A percentile compares a stretch with the other conserved stretches of the same genome.
phyloP scores from a whole-genome alignment of 2,797 vertebrate genomes.

The Malurus splendens region DNA sequence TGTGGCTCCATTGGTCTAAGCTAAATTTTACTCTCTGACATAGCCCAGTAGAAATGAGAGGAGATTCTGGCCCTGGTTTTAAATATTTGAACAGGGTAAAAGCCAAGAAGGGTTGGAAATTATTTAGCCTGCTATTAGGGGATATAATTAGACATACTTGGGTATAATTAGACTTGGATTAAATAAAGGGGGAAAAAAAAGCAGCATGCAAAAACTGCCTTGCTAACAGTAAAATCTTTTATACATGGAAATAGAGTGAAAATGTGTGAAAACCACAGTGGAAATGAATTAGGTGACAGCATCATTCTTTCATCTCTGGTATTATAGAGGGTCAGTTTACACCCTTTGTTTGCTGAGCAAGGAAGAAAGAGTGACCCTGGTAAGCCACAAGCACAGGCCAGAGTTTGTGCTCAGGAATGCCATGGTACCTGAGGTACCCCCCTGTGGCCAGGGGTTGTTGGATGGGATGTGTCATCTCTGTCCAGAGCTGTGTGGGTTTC shows the following conservation, averaged over 20 bases:
- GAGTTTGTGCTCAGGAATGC: not conserved
- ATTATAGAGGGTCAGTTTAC: not conserved
- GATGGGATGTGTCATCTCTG: not conserved
- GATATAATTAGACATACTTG: conserved; percentile 58
- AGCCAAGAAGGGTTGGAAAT: conserved; percentile 57
- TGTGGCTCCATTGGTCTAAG: not conserved
- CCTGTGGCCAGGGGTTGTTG: not conserved
- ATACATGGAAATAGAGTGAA: not conserved
- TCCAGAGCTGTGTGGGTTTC: conserved; percentile 4
- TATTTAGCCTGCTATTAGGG: conserved; percentile 55
- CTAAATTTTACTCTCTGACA: conserved; percentile 31
- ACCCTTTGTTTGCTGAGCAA: not conserved
- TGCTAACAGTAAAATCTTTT: conserved; percentile 17
- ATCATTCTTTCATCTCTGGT: not conserved
- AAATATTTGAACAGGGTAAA: conserved; percentile 60
- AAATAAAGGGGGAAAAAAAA: not conserved
- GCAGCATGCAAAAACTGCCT: not conserved
- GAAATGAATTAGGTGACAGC: conserved; percentile 12
- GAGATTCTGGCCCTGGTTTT: conserved; percentile 27
- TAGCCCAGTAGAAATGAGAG: conserved; percentile 15
- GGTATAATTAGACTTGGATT: conserved; percentile 53
- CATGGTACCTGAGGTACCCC: not conserved
- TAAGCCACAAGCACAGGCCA: not conserved
- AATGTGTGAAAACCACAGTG: conserved; percentile 26
- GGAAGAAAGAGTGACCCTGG: not conserved